Percentiles rank a stretch among this genome's conserved stretches.
Conservation (phyloP, 2,888 invertebrate genomes). For the Tipula confusa region DNA sequence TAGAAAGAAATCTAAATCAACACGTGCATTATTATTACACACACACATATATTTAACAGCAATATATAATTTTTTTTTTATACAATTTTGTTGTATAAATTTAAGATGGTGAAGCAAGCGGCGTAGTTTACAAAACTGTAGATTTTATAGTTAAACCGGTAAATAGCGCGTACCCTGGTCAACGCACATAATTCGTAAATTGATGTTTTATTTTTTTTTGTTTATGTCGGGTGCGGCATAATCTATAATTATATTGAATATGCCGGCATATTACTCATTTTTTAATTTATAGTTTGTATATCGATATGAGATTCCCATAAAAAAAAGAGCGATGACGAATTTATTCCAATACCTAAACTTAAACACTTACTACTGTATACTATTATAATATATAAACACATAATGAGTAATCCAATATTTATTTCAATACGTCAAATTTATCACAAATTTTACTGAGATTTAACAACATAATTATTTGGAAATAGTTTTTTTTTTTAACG, state of each 20-base stretch:
- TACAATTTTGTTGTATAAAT: not conserved
- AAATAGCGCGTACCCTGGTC: not conserved
- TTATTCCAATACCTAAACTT: not conserved
- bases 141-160: not conserved
- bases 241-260: not conserved
- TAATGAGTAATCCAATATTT: not conserved
- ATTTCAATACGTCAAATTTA: not conserved
- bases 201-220: not conserved
- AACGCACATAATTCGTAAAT: not conserved
- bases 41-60: not conserved
- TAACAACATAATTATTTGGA: not conserved
- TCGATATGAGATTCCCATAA: not conserved
- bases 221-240: not conserved
- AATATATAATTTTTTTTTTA: not conserved
- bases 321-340: not conserved
- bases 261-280: not conserved
- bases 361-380: not conserved
- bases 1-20: conserved; percentile 20
- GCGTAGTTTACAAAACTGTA: not conserved
- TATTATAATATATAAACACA: not conserved
- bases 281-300: not conserved
- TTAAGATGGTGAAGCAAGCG: not conserved
- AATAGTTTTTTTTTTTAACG: not conserved
- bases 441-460: not conserved
- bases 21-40: not conserved